phyloP scores from a whole-genome alignment of 2,113 vertebrate genomes.

The Panthera uncia region DNA sequence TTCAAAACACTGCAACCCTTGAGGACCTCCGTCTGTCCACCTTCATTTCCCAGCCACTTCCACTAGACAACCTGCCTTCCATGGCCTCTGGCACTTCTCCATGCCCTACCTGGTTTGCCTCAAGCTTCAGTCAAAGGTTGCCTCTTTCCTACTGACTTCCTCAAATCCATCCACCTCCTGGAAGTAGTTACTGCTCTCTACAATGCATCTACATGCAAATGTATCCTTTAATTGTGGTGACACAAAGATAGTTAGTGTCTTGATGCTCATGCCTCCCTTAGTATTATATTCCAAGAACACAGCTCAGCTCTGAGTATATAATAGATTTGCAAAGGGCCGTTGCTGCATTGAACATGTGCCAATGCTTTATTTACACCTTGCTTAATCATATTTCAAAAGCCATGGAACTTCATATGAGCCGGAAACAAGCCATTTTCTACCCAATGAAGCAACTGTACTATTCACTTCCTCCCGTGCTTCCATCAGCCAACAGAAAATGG shows the following conservation, averaged over 20 bases:
- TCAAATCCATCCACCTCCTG: not conserved
- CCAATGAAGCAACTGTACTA: not conserved
- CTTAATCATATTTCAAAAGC: constrained; percentile 35
- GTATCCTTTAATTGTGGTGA: not conserved
- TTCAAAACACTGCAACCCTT: not conserved
- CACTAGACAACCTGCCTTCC: not conserved
- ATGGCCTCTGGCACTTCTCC: not conserved
- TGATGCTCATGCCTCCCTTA: not conserved
- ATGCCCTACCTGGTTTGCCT: not conserved
- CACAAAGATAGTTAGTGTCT: not conserved
- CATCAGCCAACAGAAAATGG: constrained; percentile 11
- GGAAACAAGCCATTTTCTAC: constrained; percentile 48
- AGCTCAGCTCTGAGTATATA: not conserved
- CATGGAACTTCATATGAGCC: not conserved
- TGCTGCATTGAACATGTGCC: not conserved
- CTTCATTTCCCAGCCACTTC: not conserved
- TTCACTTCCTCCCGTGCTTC: not conserved
- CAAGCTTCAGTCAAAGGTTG: not conserved
- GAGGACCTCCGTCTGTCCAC: not conserved
- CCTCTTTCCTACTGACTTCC: not conserved
- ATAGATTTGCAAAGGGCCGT: not conserved
- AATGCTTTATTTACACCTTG: not conserved
- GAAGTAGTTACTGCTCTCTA: not conserved
- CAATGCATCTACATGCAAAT: not conserved
- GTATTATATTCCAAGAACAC: not conserved